phyloP scores from a whole-genome alignment of 2,888 invertebrate genomes.

The Erynnis tages region DNA sequence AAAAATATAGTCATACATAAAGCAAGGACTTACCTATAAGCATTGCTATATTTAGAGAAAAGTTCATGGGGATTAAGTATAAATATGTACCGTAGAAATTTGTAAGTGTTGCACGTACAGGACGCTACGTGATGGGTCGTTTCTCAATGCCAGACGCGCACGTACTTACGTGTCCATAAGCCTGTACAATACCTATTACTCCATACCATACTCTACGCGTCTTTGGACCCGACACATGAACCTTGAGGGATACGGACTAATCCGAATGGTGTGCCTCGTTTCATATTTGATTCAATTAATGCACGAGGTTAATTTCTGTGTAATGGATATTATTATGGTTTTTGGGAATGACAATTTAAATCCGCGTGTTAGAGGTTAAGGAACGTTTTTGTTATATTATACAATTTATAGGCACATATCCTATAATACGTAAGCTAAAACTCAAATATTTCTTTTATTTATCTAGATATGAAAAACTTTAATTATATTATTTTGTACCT shows the following conservation, averaged over 20 bases:
- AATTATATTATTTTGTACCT: too few species aligned
- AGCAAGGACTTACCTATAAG: constrained; percentile 32
- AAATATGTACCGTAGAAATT: constrained; percentile 48
- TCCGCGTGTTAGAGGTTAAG: too few species aligned
- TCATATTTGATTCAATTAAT: background rate
- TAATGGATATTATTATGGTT: too few species aligned
- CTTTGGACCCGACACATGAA: constrained; percentile 11
- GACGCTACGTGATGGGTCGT: constrained; percentile 49
- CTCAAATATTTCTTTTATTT: too few species aligned
- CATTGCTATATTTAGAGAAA: constrained; percentile 55
- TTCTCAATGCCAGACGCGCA: constrained; percentile 42
- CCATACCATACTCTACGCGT: constrained; percentile 9
- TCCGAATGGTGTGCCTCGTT: background rate
- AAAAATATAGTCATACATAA: constrained; percentile 16
- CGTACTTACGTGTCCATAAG: constrained; percentile 38
- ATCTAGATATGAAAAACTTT: too few species aligned
- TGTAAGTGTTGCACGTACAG: constrained; percentile 53
- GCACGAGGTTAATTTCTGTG: background rate
- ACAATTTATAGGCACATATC: too few species aligned
- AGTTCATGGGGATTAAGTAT: constrained; percentile 49
- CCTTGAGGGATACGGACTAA: constrained; percentile 8
- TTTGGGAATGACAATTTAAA: too few species aligned
- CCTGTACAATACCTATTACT: constrained; percentile 26
- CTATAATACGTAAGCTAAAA: too few species aligned
- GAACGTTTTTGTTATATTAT: too few species aligned